A percentile compares a stretch with the other conserved stretches of the same genome.
These are phyloP conservation scores for Heliopora coerulea DNA, from an alignment of 92 coral and sea anemone genomes.

Conservation along the genomic window DNA sequence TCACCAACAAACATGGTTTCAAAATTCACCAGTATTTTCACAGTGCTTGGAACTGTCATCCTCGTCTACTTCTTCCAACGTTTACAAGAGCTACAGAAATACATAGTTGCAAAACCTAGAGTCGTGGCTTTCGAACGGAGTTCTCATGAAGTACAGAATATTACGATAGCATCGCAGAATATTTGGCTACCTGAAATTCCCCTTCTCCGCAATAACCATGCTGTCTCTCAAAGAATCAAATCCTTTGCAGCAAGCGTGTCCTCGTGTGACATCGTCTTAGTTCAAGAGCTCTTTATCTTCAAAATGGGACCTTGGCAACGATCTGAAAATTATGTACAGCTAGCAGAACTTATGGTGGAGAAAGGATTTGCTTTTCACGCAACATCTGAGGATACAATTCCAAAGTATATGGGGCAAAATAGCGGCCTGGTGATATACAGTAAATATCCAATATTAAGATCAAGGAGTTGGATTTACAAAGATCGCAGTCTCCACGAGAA, in stretches of 20 bases:
- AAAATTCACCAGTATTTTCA: no score
- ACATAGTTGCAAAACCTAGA: no score
- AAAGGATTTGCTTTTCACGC: constrained; percentile 61
- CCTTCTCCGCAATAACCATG: constrained; percentile 16
- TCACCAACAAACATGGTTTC: no score
- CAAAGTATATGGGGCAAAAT: constrained; percentile 57
- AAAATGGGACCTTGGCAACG: constrained; percentile 60
- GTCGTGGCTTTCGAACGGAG: no score
- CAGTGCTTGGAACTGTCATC: no score
- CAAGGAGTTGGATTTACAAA: constrained; percentile 43
- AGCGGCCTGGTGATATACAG: constrained; percentile 72
- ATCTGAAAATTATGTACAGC: constrained; percentile 51
- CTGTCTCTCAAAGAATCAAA: constrained; percentile 52
- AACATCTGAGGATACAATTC: constrained; percentile 51
- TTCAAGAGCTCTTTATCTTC: constrained; percentile 69
- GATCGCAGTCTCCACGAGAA: constrained; percentile 39
- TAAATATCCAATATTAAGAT: constrained; percentile 50
- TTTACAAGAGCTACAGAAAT: no score
- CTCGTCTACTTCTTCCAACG: no score
- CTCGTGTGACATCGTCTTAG: constrained; percentile 55
- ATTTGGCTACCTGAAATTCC: no score
- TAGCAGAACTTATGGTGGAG: constrained; percentile 54
- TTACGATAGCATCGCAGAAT: no score
- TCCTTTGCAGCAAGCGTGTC: constrained; percentile 62
- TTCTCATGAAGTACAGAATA: no score